phyloP scores from a whole-genome alignment of 2,113 vertebrate genomes.

The Cephalopterus ornatus region DNA sequence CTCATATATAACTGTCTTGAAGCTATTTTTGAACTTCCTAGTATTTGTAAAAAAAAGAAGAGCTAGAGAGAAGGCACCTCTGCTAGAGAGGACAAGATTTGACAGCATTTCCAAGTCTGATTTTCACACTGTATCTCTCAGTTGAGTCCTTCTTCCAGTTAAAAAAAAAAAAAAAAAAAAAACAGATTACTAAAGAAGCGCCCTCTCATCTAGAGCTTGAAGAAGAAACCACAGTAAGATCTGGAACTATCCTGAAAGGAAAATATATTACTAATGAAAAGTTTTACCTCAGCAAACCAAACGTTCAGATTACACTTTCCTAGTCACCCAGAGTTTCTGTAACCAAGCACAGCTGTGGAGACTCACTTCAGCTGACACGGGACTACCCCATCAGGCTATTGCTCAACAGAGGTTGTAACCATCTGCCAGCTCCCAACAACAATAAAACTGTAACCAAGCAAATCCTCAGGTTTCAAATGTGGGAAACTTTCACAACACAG shows the following conservation, averaged over 20 bases:
- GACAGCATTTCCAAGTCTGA: neutral
- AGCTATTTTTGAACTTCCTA: neutral
- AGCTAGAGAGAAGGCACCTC: neutral
- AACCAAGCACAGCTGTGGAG: neutral
- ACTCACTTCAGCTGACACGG: neutral
- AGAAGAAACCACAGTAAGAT: neutral
- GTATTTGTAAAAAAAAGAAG: neutral
- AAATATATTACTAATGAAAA: neutral
- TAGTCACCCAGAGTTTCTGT: neutral
- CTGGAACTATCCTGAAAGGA: neutral
- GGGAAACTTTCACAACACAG: neutral
- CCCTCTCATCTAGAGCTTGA: neutral
- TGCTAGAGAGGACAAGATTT: neutral
- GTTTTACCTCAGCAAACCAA: neutral
- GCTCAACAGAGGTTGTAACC: neutral
- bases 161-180: neutral
- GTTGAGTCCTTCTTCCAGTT: neutral
- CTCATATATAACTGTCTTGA: neutral
- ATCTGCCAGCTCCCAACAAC: neutral
- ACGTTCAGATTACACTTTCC: neutral
- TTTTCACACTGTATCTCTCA: neutral
- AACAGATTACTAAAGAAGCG: neutral
- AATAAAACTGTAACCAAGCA: neutral
- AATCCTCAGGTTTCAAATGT: neutral
- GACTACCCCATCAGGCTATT: neutral